Base-by-base conservation (phyloP, 2,113 vertebrate genomes). In the Zingel zingel region DNA sequence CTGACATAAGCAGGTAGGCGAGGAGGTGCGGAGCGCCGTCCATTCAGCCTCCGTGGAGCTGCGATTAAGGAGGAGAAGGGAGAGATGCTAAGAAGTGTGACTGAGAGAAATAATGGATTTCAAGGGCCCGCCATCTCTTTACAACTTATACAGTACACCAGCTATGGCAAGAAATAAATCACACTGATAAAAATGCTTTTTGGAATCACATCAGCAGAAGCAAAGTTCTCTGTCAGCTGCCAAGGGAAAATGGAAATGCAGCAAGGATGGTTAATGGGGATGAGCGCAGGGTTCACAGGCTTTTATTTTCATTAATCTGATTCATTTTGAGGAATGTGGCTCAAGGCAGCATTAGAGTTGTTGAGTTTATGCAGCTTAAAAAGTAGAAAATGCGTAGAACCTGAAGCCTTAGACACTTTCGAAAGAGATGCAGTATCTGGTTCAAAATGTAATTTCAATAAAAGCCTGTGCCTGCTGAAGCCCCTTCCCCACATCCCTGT, bases 31-130 rank as follows among this genome's bases (percentile, higher is more conserved):
- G 84, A 56, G 64, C 70, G 53, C 61, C 1, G 10, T 8, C 82
- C 78, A 65, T 79, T 81, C 81, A 81, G 82, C 74, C 61, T 83
- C 79, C 0, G 33, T 33, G 36, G 77, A 82, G 50, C 56, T 14
- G 63, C 6, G 74, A 79, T 81, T 74, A 77, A 36, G 64, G 82
- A 15, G 50, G n/a, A 66, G 81, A 63, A 43, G 63, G 47, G 63
- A 59, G 69, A 66, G 72, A 21, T 4, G 77, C 58, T 54, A 61
- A 69, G 51, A 70, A 69, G 75, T 82, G 85, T 83, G 81, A 88
- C 87, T 45, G 72, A 69, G 79, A 84, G 59, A 71, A 77, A 86
- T 85, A 91, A 88, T 89, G 83, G 82, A 73, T 88, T 90, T 87
- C 74, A 45, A 67, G 79, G 81, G 75, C 61, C 36, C 27, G 7